These are phyloP conservation scores for Channa maculata DNA, from an alignment of 2,113 vertebrate genomes.

Conservation along the genomic window DNA sequence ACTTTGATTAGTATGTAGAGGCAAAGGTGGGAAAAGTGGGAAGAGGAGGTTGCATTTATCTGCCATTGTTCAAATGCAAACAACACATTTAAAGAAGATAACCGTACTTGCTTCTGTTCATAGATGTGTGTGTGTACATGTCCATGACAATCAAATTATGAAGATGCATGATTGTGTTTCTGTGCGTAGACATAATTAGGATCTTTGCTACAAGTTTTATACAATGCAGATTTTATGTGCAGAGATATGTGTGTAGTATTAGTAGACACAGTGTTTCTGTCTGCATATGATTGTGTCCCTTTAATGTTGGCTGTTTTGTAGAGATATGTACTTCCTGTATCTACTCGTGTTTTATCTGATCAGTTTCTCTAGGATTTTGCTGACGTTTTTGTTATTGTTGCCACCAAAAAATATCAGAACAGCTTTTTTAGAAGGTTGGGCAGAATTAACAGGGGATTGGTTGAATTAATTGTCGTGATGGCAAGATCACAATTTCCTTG, in stretches of 20 bases:
- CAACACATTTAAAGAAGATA: background rate
- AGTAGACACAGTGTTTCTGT: background rate
- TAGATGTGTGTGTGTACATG: background rate
- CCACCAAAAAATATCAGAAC: too few relatives aligned
- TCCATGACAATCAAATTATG: background rate
- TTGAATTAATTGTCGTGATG: too few relatives aligned
- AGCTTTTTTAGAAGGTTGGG: too few relatives aligned
- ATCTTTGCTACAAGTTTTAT: background rate
- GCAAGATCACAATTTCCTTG: too few relatives aligned
- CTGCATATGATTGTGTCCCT: background rate
- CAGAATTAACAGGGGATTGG: too few relatives aligned
- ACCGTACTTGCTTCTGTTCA: slow-evolving; percentile 4
- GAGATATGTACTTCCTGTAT: background rate
- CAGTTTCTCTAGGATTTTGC: too few relatives aligned
- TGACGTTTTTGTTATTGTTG: too few relatives aligned
- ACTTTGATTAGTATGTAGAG: background rate
- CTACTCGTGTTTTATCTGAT: background rate
- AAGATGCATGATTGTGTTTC: background rate
- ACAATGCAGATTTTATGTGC: background rate
- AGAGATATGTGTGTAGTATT: too few relatives aligned
- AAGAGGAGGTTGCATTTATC: background rate
- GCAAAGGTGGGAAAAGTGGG: background rate
- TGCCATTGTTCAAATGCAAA: slow-evolving; percentile 4
- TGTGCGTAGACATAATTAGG: background rate
- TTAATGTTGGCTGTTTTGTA: background rate